These are phyloP conservation scores for Entomobrya proxima DNA, from an alignment of 2,888 invertebrate genomes.

Conservation along the genomic window DNA sequence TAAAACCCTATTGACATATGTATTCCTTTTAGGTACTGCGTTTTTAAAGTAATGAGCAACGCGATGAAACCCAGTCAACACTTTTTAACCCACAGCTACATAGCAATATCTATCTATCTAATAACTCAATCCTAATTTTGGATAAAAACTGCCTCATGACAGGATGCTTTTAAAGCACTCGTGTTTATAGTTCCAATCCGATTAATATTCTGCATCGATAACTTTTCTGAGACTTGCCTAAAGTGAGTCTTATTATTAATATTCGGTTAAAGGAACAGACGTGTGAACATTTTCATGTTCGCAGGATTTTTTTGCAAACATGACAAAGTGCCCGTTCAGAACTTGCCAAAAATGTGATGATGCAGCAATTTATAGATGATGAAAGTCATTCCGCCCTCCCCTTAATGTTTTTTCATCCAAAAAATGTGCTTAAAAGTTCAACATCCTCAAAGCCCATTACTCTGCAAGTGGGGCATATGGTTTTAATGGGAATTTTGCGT, in stretches of 20 bases:
- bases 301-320: neutral
- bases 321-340: neutral
- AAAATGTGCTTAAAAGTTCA: slow-evolving; percentile 26
- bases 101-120: too few species aligned
- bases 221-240: neutral
- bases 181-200: neutral
- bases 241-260: neutral
- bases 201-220: slow-evolving; percentile 2
- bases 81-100: too few species aligned
- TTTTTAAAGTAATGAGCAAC: too few species aligned
- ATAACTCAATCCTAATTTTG: neutral
- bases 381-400: slow-evolving; percentile 8
- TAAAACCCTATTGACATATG: too few species aligned
- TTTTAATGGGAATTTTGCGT: slow-evolving; percentile 24
- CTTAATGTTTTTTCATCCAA: neutral
- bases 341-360: slow-evolving; percentile 16
- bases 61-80: too few species aligned
- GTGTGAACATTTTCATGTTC: neutral
- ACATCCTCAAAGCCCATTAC: slow-evolving; percentile 11
- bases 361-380: slow-evolving; percentile 20
- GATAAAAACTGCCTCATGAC: too few species aligned
- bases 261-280: neutral
- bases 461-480: neutral
- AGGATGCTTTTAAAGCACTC: too few species aligned
- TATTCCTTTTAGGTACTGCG: too few species aligned